These are phyloP conservation scores for Ataeniobius toweri DNA, from an alignment of 2,797 vertebrate genomes.

Conservation along the genomic window DNA sequence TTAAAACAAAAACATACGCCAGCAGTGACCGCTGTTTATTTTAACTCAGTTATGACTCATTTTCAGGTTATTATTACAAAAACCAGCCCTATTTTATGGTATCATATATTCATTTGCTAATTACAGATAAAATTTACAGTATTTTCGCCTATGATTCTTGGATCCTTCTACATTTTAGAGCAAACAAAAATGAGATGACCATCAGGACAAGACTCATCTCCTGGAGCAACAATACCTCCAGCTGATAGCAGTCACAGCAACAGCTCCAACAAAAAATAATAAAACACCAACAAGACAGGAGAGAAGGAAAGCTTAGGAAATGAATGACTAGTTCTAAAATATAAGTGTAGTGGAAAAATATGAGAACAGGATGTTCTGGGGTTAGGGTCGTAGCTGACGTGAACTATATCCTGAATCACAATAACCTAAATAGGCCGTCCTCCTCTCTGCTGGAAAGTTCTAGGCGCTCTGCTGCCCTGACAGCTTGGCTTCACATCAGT, in stretches of 20 bases:
- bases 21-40: background rate
- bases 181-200: slow-evolving; percentile 3
- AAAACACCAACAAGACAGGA: slow-evolving; percentile 14
- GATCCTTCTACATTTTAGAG: slow-evolving; percentile 1
- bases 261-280: background rate
- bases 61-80: background rate
- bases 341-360: slow-evolving; percentile 3
- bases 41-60: background rate
- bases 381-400: slow-evolving; percentile 14
- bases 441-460: slow-evolving; percentile 48
- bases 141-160: background rate
- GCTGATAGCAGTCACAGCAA: slow-evolving; percentile 14
- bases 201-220: slow-evolving; percentile 13
- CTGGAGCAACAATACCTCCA: slow-evolving; percentile 15
- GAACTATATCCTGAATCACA: slow-evolving; percentile 51
- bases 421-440: slow-evolving; percentile 47
- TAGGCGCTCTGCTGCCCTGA: slow-evolving; percentile 47
- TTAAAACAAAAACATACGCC: background rate
- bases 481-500: slow-evolving; percentile 56
- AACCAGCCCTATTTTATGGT: background rate
- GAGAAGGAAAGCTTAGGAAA: background rate
- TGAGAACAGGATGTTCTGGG: slow-evolving; percentile 47
- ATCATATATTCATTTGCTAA: background rate
- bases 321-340: background rate
- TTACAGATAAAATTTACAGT: background rate